Conservation (phyloP, 1,140 invertebrate species). For the Drosophila saltans region DNA sequence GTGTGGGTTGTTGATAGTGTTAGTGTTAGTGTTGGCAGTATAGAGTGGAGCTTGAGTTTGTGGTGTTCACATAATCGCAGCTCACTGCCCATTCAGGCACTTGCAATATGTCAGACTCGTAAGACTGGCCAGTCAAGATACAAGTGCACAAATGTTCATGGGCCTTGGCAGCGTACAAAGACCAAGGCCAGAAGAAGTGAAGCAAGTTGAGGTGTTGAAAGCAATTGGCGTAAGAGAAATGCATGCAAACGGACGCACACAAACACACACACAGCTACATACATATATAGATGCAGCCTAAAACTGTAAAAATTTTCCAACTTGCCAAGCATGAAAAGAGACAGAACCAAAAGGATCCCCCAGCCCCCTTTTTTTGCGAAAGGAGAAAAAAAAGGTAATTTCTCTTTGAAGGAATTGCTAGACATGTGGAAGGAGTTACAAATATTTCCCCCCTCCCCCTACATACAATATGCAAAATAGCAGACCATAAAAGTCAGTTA, state of each 20-base stretch:
- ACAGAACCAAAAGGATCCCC: constrained; percentile 43
- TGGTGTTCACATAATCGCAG: constrained; percentile 66
- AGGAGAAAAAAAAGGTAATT: constrained; percentile 49
- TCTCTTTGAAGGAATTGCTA: constrained; percentile 71
- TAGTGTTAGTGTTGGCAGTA: neutral
- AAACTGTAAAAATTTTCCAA: constrained; percentile 69
- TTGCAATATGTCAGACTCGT: constrained; percentile 71
- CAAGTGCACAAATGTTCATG: constrained; percentile 40
- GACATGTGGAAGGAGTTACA: constrained; percentile 35
- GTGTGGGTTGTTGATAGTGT: constrained; percentile 35
- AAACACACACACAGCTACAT: constrained; percentile 12
- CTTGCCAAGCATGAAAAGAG: constrained; percentile 75
- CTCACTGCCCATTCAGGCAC: constrained; percentile 72
- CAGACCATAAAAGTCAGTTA: constrained; percentile 56
- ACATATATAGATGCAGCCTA: constrained; percentile 43
- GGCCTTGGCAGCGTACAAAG: constrained; percentile 40
- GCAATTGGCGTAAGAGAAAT: constrained; percentile 74
- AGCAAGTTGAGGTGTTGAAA: constrained; percentile 73
- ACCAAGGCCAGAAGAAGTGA: constrained; percentile 50
- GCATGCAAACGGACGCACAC: constrained; percentile 28
- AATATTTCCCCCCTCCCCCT: constrained; percentile 67
- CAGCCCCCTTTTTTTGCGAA: neutral
- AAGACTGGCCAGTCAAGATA: constrained; percentile 65
- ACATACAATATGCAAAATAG: constrained; percentile 71
- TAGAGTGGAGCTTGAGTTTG: neutral